A percentile compares a stretch with the other conserved stretches of the same genome.
Evolutionary conservation across 2,113 vertebrate genomes (phyloP).

Genomic region (Diadophis punctatus): DNA sequence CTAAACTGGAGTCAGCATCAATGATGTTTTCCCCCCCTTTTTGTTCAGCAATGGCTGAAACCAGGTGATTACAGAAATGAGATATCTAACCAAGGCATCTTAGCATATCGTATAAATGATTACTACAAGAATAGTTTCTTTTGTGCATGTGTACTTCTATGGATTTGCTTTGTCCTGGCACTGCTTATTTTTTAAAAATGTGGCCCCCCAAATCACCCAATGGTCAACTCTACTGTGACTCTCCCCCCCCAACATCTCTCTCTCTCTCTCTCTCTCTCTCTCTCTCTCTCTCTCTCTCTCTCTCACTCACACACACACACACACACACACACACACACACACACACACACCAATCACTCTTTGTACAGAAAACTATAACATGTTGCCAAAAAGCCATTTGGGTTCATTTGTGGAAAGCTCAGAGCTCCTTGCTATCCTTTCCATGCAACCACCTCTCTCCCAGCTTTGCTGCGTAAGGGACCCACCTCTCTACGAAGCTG

Average conservation of each 20-base stretch:
- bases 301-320: no score
- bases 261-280: no score
- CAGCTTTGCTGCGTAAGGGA: background rate
- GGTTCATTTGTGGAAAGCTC: background rate
- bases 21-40: background rate
- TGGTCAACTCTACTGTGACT: background rate
- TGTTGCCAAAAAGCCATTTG: background rate
- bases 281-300: no score
- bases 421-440: background rate
- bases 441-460: background rate
- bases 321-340: no score
- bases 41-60: background rate
- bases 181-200: background rate
- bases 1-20: background rate
- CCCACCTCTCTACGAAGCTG: constrained; percentile 77
- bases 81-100: background rate
- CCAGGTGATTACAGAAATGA: no score
- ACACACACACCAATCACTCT: background rate
- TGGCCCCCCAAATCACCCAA: background rate
- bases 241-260: no score
- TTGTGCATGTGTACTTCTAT: background rate
- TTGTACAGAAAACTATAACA: background rate
- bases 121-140: background rate
- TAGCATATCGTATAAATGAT: background rate
- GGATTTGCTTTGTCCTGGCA: background rate